Percentiles rank a stretch among this genome's conserved stretches.
Evolutionary conservation across 2,888 invertebrate genomes (phyloP).

Genomic region (Bhutanitis thaidina): DNA sequence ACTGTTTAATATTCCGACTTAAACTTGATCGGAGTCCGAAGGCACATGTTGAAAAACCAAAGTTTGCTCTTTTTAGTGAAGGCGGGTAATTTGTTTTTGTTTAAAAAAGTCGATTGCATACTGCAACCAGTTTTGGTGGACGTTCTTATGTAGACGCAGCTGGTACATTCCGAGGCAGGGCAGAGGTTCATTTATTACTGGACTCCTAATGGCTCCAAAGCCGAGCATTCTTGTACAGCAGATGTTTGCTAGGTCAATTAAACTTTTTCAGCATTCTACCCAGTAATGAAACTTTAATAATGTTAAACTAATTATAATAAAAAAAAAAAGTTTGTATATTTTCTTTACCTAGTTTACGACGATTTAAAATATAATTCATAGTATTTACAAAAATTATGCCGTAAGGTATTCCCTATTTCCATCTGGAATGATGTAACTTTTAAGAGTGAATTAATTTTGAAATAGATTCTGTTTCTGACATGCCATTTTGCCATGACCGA

Average conservation of each 20-base stretch:
- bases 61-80: slow-evolving; percentile 7
- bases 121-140: slow-evolving; percentile 5
- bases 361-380: too few species aligned
- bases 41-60: too few species aligned
- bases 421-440: too few species aligned
- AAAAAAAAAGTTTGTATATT: too few species aligned
- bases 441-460: too few species aligned
- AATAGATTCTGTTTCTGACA: too few species aligned
- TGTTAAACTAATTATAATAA: too few species aligned
- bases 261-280: background rate
- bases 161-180: background rate
- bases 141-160: slow-evolving; percentile 7
- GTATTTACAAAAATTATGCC: too few species aligned
- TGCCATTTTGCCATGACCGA: too few species aligned
- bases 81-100: slow-evolving; percentile 11
- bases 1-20: too few species aligned
- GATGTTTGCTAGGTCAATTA: background rate
- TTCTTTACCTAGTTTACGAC: background rate
- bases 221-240: slow-evolving; percentile 1
- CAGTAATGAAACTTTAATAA: background rate
- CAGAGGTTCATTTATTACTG: background rate
- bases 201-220: background rate
- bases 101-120: slow-evolving; percentile 6
- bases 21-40: too few species aligned
- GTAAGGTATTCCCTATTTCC: too few species aligned